Evolutionary conservation across 2,888 invertebrate genomes (phyloP).

Genomic region (Parthenolecanium corni): DNA sequence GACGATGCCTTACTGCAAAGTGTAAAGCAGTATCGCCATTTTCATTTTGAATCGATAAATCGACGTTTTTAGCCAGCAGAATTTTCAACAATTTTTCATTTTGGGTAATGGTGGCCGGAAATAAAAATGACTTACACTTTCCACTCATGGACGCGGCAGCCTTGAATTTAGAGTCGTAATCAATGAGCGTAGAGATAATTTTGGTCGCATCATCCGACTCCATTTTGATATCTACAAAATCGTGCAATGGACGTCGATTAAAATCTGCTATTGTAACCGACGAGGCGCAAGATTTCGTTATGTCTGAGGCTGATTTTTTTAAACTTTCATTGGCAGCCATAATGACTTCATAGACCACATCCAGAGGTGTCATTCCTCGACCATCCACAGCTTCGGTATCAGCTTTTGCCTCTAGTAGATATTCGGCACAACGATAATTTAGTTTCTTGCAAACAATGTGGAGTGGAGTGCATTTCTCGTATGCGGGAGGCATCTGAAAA

Average conservation of each 20-base stretch:
- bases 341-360: conserved; percentile 42
- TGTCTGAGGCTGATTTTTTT: neutral
- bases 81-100: conserved; percentile 36
- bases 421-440: conserved; percentile 42
- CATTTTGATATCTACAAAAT: neutral
- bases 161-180: conserved; percentile 37
- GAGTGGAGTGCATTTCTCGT: conserved; percentile 49
- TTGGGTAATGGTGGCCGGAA: conserved; percentile 44
- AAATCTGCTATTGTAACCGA: neutral
- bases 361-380: conserved; percentile 42
- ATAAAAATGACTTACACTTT: conserved; percentile 41
- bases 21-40: conserved; percentile 45
- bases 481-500: conserved; percentile 34
- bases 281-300: neutral
- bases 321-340: neutral
- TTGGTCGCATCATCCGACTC: neutral
- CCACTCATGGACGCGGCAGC: conserved; percentile 38
- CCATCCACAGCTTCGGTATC: conserved; percentile 42
- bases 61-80: conserved; percentile 42
- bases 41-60: conserved; percentile 40
- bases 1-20: conserved; percentile 42
- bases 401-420: conserved; percentile 45
- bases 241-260: neutral
- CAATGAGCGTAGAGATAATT: conserved; percentile 20
- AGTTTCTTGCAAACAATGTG: conserved; percentile 48